These are phyloP conservation scores for Crypturellus tataupa DNA, from an alignment of 2,797 vertebrate species.

Conservation along the genomic window DNA sequence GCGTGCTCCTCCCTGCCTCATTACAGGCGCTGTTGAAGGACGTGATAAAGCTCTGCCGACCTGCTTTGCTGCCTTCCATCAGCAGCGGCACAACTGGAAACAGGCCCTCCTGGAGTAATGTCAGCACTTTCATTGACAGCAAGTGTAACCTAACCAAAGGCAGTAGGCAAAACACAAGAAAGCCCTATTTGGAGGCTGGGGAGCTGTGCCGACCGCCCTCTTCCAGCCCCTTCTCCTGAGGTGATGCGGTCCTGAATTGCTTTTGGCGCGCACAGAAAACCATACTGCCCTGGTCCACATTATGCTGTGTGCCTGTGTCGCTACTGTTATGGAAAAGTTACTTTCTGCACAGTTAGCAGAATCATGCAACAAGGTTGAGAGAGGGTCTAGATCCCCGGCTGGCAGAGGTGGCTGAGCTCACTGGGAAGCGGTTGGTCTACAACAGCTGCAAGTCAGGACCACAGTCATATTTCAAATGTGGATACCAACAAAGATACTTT, in stretches of 20 bases:
- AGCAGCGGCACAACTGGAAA: slow-evolving; percentile 36
- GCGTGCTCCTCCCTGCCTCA: not conserved
- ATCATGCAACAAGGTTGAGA: not conserved
- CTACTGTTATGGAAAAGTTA: not conserved
- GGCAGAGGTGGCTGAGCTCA: not conserved
- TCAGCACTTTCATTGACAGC: slow-evolving; percentile 5
- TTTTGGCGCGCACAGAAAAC: not conserved
- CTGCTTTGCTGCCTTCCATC: not conserved
- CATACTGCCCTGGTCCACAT: not conserved
- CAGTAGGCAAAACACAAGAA: slow-evolving; percentile 6
- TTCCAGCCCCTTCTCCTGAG: not conserved
- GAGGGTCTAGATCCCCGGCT: not conserved
- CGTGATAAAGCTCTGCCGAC: slow-evolving; percentile 29
- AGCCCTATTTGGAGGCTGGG: not conserved
- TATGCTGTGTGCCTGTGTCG: accelerated
- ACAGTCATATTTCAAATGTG: not conserved
- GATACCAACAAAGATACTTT: not conserved
- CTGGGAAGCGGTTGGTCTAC: not conserved
- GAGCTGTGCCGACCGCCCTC: not conserved
- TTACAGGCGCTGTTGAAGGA: slow-evolving; percentile 51
- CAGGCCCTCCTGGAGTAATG: not conserved
- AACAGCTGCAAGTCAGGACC: not conserved
- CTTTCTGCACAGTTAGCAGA: not conserved
- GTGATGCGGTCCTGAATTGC: not conserved
- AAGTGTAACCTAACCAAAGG: not conserved